Base-by-base conservation (phyloP, 2,113 vertebrate species). In the Hippocampus comes region DNA sequence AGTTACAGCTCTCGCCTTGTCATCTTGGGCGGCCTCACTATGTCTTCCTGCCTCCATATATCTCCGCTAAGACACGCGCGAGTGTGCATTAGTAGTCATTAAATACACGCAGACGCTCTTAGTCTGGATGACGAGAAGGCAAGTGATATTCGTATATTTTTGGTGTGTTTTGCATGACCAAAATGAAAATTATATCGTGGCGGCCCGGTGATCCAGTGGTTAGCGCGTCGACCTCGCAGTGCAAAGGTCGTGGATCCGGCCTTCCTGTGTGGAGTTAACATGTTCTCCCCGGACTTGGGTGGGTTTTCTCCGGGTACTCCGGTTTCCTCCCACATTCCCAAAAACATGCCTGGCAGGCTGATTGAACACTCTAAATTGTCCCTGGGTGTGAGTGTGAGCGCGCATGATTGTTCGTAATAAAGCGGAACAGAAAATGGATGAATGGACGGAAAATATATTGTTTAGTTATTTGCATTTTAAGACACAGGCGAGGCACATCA, bases 1-100 rank as follows among this genome's bases (percentile, higher is more conserved):
- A 82, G 72, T 75, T 78, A 68, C 73, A 82, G 78, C 86, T 80
- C 77, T 77, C 69, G 75, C 80, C 82, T 70, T 48, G 63, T 60
- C 63, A 66, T 75, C 41, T 41, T 30, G 70, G 79, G 76, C 43
- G 27, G 42, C 63, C 69, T 42, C 21, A 18, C 63, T 69, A 65
- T 65, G 70, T 71, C 43, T 71, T 18, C 42, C 34, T 68, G 70
- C 41, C 56, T 59, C 61, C 2, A 53, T 74, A 73, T n/a, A 67
- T 75, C 53, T 80, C 23, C n/a, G 30, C 25, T 8, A 59, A 34
- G 27, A 74, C 70, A 76, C 18, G 55, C 51, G 27, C 68, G 73
- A 20, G 43, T 15, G 41, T 53, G 66, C 46, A 70, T 43, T 48
- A 23, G 57, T 18, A 73, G 14, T 55, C 43, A 43, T 7, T 53